phyloP scores from a whole-genome alignment of 2,113 vertebrate species.

The Leucoraja erinaceus region DNA sequence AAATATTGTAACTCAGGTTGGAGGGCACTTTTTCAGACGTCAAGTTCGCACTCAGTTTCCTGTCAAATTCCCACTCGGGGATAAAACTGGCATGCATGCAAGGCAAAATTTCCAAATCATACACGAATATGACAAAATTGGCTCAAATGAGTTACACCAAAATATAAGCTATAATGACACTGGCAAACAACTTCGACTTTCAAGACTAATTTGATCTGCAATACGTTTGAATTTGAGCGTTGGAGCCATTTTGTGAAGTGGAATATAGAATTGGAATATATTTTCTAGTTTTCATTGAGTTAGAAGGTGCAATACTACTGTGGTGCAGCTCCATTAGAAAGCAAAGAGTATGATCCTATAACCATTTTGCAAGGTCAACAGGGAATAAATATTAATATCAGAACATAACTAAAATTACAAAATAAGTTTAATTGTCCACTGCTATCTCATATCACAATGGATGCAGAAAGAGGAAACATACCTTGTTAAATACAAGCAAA shows the following conservation, averaged over 20 bases:
- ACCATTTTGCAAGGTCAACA: not conserved
- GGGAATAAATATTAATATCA: not conserved
- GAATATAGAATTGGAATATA: no score
- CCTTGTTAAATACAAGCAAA: constrained; percentile 97
- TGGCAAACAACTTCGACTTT: not conserved
- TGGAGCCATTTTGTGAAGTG: not conserved
- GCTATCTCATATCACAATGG: not conserved
- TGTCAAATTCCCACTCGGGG: not conserved
- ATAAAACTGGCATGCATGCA: not conserved
- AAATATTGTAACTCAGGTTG: not conserved
- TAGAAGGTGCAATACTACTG: not conserved
- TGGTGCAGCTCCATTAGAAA: not conserved
- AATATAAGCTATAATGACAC: not conserved
- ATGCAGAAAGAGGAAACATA: constrained; percentile 46
- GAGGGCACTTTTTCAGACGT: not conserved
- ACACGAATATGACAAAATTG: not conserved
- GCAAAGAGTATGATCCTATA: not conserved
- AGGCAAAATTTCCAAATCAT: not conserved
- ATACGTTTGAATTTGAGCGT: not conserved
- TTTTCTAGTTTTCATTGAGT: not conserved
- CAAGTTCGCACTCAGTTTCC: not conserved
- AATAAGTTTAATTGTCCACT: not conserved
- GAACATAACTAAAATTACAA: not conserved
- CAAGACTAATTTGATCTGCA: not conserved
- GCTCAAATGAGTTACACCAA: not conserved